These are phyloP conservation scores for Mus spretus DNA, from an alignment of 2,797 vertebrate species.

Conservation along the genomic window DNA sequence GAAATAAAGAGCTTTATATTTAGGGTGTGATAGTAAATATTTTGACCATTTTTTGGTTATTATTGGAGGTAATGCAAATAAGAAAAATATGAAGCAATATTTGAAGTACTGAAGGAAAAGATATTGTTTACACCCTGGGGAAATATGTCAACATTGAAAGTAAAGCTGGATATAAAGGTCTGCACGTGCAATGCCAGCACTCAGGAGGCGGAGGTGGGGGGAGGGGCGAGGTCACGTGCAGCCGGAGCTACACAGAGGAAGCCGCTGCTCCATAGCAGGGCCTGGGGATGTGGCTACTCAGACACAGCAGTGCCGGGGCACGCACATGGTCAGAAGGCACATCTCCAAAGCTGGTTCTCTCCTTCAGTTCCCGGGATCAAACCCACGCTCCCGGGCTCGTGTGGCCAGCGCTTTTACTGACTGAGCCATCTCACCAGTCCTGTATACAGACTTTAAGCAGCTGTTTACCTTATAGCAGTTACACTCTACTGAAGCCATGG, in stretches of 20 bases:
- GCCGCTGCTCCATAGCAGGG: not conserved
- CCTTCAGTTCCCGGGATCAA: not conserved
- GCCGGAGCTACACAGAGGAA: not conserved
- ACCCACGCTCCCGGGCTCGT: not conserved
- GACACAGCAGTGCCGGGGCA: no score
- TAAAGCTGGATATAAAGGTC: not conserved
- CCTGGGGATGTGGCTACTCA: no score
- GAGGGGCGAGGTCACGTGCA: not conserved
- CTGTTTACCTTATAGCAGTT: not conserved
- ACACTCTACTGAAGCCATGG: not conserved
- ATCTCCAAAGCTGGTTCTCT: no score
- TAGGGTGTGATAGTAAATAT: slow-evolving; percentile 3
- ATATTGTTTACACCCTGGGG: not conserved
- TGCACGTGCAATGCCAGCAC: not conserved
- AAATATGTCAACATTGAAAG: not conserved
- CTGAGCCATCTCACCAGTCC: not conserved
- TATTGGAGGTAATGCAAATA: not conserved
- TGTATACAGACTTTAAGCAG: not conserved
- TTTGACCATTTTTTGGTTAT: not conserved
- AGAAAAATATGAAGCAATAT: not conserved
- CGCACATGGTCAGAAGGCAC: not conserved
- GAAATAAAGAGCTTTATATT: not conserved
- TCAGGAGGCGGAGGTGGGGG: not conserved
- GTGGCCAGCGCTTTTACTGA: not conserved
- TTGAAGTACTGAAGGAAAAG: not conserved